Conservation (phyloP, 2,113 vertebrate species). For the Synchiropus splendidus region DNA sequence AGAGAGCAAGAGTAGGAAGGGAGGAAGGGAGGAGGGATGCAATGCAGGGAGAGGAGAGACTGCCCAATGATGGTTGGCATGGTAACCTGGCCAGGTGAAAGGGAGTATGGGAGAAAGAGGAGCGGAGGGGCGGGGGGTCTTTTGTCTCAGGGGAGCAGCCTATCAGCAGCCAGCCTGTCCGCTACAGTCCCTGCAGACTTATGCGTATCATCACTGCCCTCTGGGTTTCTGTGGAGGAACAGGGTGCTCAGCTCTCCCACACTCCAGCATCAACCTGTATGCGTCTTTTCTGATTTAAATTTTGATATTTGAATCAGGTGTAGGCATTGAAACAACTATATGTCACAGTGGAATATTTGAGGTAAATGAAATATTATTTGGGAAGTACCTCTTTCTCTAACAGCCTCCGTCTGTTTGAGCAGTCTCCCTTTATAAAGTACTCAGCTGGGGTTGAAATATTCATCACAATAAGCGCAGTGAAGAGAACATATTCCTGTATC, state of each 20-base stretch:
- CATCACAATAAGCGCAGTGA: too few relatives aligned
- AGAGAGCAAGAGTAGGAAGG: constrained; percentile 1
- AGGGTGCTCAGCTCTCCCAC: constrained; percentile 44
- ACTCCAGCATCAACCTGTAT: too few relatives aligned
- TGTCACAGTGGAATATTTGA: too few relatives aligned
- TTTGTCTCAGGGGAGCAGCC: constrained; percentile 59
- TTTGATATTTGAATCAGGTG: too few relatives aligned
- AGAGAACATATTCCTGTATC: too few relatives aligned
- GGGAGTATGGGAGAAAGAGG: constrained; percentile 50
- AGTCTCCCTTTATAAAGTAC: too few relatives aligned
- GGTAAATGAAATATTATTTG: too few relatives aligned
- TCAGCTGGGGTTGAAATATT: too few relatives aligned
- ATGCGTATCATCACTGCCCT: constrained; percentile 59
- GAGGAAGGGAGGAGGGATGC: constrained; percentile 1
- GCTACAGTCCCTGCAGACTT: constrained; percentile 58
- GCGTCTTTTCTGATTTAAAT: too few relatives aligned
- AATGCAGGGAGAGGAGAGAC: constrained; percentile 23
- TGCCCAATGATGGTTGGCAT: constrained; percentile 69
- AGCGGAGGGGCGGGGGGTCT: constrained; percentile 10
- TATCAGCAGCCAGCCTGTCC: constrained; percentile 57
- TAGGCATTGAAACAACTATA: too few relatives aligned
- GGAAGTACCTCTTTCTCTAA: too few relatives aligned
- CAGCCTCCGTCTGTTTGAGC: too few relatives aligned
- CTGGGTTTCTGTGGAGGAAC: constrained; percentile 60
- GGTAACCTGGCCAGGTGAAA: constrained; percentile 74